These are phyloP conservation scores for Hybos culiciformis DNA, from an alignment of 2,888 invertebrate genomes.

Conservation along the genomic window DNA sequence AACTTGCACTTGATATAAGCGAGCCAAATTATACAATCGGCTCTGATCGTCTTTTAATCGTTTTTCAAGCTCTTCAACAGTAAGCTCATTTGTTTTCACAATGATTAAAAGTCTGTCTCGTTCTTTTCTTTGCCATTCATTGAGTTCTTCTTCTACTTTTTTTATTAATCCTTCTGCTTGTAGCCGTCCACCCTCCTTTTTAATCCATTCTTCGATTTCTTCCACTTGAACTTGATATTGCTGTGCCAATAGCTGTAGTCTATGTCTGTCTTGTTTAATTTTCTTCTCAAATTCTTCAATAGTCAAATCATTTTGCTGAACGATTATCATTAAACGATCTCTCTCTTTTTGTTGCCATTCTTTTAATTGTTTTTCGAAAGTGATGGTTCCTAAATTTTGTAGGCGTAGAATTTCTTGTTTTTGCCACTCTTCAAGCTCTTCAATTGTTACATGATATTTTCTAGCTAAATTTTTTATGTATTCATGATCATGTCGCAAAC, in stretches of 20 bases:
- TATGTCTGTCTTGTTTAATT: constrained; percentile 26
- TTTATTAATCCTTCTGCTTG: constrained; percentile 28
- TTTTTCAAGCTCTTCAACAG: constrained; percentile 27
- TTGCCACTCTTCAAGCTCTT: constrained; percentile 32
- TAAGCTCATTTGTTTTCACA: constrained; percentile 25
- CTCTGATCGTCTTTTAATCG: constrained; percentile 27
- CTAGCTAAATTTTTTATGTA: constrained; percentile 26
- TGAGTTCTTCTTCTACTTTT: constrained; percentile 27
- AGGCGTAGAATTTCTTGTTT: constrained; percentile 27
- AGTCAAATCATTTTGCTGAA: constrained; percentile 28
- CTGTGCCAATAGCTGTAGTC: constrained; percentile 24
- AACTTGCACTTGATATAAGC: constrained; percentile 26
- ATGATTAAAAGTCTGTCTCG: constrained; percentile 26
- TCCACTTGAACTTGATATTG: constrained; percentile 28
- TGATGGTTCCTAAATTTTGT: constrained; percentile 21
- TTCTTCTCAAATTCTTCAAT: constrained; percentile 29
- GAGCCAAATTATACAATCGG: constrained; percentile 25
- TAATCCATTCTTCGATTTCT: constrained; percentile 31
- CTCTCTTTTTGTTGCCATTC: constrained; percentile 29
- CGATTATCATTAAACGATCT: constrained; percentile 22
- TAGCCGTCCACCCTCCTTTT: constrained; percentile 25
- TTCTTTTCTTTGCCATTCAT: constrained; percentile 28
- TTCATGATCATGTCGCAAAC: constrained; percentile 24
- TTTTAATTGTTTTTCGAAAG: constrained; percentile 22
- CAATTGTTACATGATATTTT: constrained; percentile 29